Percentiles rank a stretch among this genome's conserved stretches.
These are phyloP conservation scores for Xanthia icteritia DNA, from an alignment of 2,888 invertebrate genomes.

Conservation along the genomic window DNA sequence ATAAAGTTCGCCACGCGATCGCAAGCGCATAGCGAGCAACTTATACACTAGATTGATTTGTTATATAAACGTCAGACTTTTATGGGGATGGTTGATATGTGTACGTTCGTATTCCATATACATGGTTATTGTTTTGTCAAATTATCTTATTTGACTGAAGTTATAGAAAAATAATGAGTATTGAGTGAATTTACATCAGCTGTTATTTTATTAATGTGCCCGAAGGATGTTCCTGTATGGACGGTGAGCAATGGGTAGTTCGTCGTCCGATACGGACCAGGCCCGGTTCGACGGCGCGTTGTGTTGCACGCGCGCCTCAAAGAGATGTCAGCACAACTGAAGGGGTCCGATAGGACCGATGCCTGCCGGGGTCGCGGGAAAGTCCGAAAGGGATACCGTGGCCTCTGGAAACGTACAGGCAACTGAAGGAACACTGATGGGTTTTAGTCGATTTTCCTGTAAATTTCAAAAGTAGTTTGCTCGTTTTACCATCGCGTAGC, in stretches of 20 bases:
- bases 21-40: constrained; percentile 51
- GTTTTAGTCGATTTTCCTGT: too few species aligned
- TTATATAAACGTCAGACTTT: constrained; percentile 21
- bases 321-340: too few species aligned
- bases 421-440: too few species aligned
- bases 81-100: constrained; percentile 14
- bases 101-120: not conserved
- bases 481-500: constrained; percentile 12
- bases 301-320: too few species aligned
- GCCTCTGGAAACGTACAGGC: too few species aligned
- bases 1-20: constrained; percentile 59
- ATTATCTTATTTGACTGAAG: not conserved
- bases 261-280: too few species aligned
- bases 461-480: not conserved
- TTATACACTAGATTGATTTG: constrained; percentile 35
- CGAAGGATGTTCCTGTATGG: not conserved
- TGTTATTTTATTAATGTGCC: not conserved
- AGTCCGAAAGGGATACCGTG: too few species aligned
- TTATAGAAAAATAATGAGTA: not conserved
- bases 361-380: too few species aligned
- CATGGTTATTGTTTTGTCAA: not conserved
- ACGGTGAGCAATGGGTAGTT: too few species aligned
- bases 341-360: too few species aligned
- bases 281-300: too few species aligned
- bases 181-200: not conserved